These are phyloP conservation scores for Xiphophorus birchmanni DNA, from an alignment of 2,797 vertebrate species.

Conservation along the genomic window DNA sequence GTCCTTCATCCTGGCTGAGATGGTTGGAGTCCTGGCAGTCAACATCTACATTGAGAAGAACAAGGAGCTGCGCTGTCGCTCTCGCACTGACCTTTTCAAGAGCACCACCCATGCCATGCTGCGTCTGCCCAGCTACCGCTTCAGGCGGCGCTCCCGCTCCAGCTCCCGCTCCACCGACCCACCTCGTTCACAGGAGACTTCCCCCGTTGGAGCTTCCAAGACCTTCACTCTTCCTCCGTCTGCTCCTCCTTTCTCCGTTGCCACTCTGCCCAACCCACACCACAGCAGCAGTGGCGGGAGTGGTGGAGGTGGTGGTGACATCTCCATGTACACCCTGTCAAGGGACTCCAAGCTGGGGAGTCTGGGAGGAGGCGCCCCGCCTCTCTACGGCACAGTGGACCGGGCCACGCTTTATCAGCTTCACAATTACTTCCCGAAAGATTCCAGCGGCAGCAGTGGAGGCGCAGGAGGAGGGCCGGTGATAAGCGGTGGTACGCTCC, in stretches of 20 bases:
- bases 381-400: constrained; percentile 81
- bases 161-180: constrained; percentile 89
- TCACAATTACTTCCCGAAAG: constrained; percentile 93
- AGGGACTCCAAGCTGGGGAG: constrained; percentile 81
- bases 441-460: constrained; percentile 69
- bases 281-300: constrained; percentile 74
- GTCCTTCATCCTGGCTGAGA: constrained; percentile 94
- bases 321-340: constrained; percentile 86
- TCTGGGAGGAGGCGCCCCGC: constrained; percentile 73
- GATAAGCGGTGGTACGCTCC: constrained; percentile 78
- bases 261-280: constrained; percentile 88
- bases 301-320: constrained; percentile 83
- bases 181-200: constrained; percentile 85
- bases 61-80: constrained; percentile 91
- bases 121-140: constrained; percentile 90
- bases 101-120: constrained; percentile 88
- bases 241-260: constrained; percentile 87
- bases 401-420: constrained; percentile 89
- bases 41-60: constrained; percentile 96
- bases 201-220: constrained; percentile 80
- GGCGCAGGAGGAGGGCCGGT: constrained; percentile 63
- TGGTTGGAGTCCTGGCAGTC: constrained; percentile 92
- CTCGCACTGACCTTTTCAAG: constrained; percentile 89
- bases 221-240: constrained; percentile 80
- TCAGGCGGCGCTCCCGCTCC: constrained; percentile 89